Percentiles rank a stretch among this genome's conserved stretches.
Conservation (phyloP, 2,888 invertebrate species). For the Nemoura dubitans region DNA sequence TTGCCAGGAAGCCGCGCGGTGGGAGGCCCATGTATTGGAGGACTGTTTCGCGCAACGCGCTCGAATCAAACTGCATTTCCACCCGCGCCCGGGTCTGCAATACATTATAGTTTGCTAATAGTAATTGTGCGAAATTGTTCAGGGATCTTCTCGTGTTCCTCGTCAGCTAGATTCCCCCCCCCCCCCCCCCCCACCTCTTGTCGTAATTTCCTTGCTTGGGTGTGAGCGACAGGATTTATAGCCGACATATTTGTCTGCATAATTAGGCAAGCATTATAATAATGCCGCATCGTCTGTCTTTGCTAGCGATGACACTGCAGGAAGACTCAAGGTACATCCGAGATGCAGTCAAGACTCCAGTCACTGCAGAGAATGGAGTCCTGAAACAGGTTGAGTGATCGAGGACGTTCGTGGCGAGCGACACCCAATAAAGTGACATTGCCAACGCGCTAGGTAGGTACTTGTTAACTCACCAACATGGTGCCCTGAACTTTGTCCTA, state of each 20-base stretch:
- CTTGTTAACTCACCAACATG: not conserved
- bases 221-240: conserved; percentile 20
- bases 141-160: not conserved
- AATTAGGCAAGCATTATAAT: conserved; percentile 24
- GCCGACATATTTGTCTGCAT: conserved; percentile 14
- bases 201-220: not conserved
- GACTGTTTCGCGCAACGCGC: not conserved
- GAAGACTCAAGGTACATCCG: not conserved
- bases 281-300: not conserved
- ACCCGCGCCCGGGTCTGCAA: not conserved
- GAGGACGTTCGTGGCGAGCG: not conserved
- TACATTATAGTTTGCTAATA: conserved; percentile 13
- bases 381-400: not conserved
- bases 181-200: not conserved
- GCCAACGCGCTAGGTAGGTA: not conserved
- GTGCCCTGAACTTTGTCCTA: not conserved
- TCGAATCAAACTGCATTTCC: not conserved
- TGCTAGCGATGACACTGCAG: conserved; percentile 16
- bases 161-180: not conserved
- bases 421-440: not conserved
- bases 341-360: not conserved
- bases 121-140: conserved; percentile 23
- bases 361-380: not conserved
- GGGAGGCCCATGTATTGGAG: conserved; percentile 24
- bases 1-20: conserved; percentile 7